Evolutionary conservation across 1,140 invertebrate species (phyloP).

Genomic region (Caenorhabditis elegans): DNA sequence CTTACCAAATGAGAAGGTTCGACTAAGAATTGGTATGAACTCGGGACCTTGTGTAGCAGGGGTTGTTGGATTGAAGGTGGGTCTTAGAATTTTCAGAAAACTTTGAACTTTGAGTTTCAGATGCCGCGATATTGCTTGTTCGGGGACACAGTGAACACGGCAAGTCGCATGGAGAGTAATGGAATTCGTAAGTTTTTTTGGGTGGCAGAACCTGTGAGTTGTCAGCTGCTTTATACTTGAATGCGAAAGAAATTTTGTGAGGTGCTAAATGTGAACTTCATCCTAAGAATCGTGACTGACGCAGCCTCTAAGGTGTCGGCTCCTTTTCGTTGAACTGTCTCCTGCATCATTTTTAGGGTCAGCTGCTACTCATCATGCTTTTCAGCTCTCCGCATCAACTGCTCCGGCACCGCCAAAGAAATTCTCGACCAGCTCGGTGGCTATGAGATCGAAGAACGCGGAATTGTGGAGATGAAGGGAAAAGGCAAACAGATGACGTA

Average conservation of each 20-base stretch:
- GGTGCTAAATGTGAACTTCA: no score
- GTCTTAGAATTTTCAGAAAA: neutral
- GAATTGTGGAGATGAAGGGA: conserved; percentile 67
- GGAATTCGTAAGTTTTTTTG: conserved; percentile 68
- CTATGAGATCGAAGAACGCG: conserved; percentile 57
- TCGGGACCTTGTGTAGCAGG: conserved; percentile 72
- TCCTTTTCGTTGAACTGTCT: no score
- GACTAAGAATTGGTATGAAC: conserved; percentile 67
- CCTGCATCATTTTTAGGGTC: no score
- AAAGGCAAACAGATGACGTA: conserved; percentile 43
- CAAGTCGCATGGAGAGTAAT: conserved; percentile 54
- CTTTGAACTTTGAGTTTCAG: neutral
- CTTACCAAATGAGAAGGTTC: conserved; percentile 83
- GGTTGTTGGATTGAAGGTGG: conserved; percentile 77
- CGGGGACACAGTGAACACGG: conserved; percentile 76
- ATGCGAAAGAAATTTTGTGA: no score
- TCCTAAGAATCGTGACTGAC: no score
- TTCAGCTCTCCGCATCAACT: conserved; percentile 74
- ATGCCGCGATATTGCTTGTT: conserved; percentile 75
- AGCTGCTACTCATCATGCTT: no score
- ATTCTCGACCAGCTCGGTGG: conserved; percentile 29
- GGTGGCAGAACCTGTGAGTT: no score
- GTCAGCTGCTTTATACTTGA: no score
- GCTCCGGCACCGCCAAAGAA: conserved; percentile 49
- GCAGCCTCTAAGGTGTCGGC: no score